A percentile compares a stretch with the other conserved stretches of the same genome.
Evolutionary conservation across 2,888 invertebrate genomes (phyloP).

Genomic region (Chouioia cunea): DNA sequence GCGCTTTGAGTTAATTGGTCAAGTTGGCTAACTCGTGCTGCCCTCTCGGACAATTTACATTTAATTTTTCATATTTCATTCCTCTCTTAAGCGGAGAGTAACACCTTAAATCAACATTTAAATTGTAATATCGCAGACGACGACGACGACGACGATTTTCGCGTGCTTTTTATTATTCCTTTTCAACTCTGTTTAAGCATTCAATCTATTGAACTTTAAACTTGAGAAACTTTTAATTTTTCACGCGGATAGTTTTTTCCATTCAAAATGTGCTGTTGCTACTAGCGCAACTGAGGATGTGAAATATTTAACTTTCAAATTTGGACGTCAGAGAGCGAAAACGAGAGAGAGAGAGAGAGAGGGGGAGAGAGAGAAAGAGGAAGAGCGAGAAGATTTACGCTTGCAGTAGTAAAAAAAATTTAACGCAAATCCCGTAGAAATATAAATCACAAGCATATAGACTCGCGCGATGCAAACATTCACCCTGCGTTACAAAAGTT

Average conservation of each 20-base stretch:
- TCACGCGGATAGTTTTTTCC: not conserved
- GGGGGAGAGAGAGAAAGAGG: not conserved
- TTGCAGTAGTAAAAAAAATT: not conserved
- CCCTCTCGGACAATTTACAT: slow-evolving; percentile 18
- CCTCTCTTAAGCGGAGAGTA: not conserved
- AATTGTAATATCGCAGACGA: slow-evolving; percentile 15
- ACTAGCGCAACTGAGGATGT: too few relatives aligned
- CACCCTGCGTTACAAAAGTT: slow-evolving; percentile 8
- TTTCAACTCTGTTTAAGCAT: not conserved
- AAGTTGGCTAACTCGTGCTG: too few relatives aligned
- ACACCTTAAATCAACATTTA: slow-evolving; percentile 20
- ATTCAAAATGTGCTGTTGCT: too few relatives aligned
- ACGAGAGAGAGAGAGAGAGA: not conserved
- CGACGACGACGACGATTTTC: not conserved
- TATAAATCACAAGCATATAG: too few relatives aligned
- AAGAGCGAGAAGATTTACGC: not conserved
- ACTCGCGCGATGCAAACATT: not conserved
- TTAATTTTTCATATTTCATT: slow-evolving; percentile 20
- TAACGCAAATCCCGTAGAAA: not conserved
- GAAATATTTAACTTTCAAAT: too few relatives aligned
- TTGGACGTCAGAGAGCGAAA: not conserved
- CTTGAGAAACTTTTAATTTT: not conserved
- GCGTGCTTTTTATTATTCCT: not conserved
- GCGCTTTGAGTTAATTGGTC: slow-evolving; percentile 5
- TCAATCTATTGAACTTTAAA: too few relatives aligned